Base-by-base conservation (phyloP, 23 tunicate genomes). In the Corella eumyota region DNA sequence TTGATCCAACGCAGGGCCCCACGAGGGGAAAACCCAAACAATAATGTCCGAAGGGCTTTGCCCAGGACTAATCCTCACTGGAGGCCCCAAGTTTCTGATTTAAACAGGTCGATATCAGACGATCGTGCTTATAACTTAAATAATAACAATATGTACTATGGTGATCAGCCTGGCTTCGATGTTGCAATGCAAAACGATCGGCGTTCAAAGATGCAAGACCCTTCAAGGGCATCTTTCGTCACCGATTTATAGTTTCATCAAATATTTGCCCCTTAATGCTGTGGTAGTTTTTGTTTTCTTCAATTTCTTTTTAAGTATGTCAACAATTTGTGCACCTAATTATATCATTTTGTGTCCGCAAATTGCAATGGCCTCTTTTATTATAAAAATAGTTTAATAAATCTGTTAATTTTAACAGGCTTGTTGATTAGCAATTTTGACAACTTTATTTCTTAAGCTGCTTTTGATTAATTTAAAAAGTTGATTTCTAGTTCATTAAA, bases 61-160 rank as follows among this genome's bases (percentile, higher is more conserved):
- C 82, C 82, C 22, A 47, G 67, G 1, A 58, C 82, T 27, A 75
- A 66, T 36, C 73, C 82, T 29, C 73, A 75, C 60, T 75, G 82
- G 65, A 58, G 73, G 9, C 82, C 82, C 45, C 73, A 35, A 2
- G 73, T 36, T 58, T 31, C 67, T 4, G 82, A 75, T 24, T 58
- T 66, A 24, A 36, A 52, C 30, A 66, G 82, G 9, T 75, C 82
- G 4, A 5, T 63, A 56, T 75, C 82, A 31, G 67, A 45, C 6
- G 82, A 66, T 25, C 80, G 80, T 1, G 57, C 57, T 19, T 27
- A 25, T 11, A 51, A 51, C 23, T 27, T 5, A 9, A 19, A 25
- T 5, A n/a, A 7, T 27, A n/a, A n/a, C 29, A 32, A 25, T 1
- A 23, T 54, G 30, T 4, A 37, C 25, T 26, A 62, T 25, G 52